Percentiles rank a stretch among this genome's conserved stretches.
Conservation (phyloP, 2,113 vertebrate genomes). For the Lophotis ruficrista region DNA sequence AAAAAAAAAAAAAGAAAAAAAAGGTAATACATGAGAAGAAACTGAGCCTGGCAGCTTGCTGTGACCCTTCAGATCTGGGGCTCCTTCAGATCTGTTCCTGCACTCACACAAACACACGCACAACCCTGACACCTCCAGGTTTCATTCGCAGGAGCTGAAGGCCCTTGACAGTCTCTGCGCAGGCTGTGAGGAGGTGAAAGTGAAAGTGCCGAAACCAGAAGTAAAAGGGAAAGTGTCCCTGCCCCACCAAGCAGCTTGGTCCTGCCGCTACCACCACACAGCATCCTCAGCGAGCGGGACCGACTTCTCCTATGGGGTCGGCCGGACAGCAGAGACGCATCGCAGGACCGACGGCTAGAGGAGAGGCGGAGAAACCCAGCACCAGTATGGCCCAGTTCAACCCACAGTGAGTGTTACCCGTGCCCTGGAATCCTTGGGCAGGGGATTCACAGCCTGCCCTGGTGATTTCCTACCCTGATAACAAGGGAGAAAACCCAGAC, state of each 20-base stretch:
- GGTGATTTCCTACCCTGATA: accelerated
- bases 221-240: neutral
- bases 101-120: accelerated
- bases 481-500: neutral
- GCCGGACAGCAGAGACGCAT: neutral
- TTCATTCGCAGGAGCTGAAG: neutral
- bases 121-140: neutral
- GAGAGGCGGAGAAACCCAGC: neutral
- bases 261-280: neutral
- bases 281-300: neutral
- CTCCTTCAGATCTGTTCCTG: neutral
- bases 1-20: accelerated
- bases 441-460: neutral
- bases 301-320: accelerated
- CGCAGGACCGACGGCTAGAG: accelerated
- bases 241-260: neutral
- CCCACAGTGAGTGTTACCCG: accelerated
- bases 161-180: neutral
- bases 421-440: neutral
- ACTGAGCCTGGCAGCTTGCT: neutral
- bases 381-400: neutral
- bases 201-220: neutral
- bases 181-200: neutral
- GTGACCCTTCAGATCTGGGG: neutral
- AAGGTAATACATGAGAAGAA: neutral